Evolutionary conservation across 64 coral and sea anemone genomes (phyloP), one percentile per base, ranked within the genome.

Genomic region (Trachythela sp.): DNA sequence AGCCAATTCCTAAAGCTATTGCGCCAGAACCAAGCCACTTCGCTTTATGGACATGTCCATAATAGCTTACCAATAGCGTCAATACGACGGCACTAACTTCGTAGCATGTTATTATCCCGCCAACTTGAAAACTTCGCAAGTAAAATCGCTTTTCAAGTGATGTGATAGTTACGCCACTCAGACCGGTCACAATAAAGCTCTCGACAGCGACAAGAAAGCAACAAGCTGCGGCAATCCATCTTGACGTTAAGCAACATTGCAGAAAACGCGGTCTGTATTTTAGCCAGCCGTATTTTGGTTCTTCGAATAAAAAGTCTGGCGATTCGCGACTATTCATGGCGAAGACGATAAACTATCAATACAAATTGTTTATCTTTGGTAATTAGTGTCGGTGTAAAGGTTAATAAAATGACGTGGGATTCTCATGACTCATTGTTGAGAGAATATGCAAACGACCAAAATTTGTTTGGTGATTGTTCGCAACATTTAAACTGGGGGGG

Each of bases 11-110:
- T 20, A 99, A 36, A 33, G 94, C 56, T 22, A 94, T 86, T 18
- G 96, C 93, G 17, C 96, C 96, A 4, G 59, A 36, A 6, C 96
- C 96, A 15, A 99, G 70, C 96, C 96, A 99, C 80, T 94, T 99
- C 5, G 96, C 91, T 89, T 99, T 99, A 38, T 99, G 96, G 13
- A 88, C 80, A 89, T 99, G 96, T 10, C 96, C 96, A 27, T 89
- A 94, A 52, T 99, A 99, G 27, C 96, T 99, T 5, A 99, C 96
- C 4, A 99, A 9, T 0, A 99, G 85, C 0, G 96, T 91, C 93
- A 94, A 89, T 9, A 94, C 86, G 2, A 93, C 91, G 1, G 91
- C 88, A 0, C 93, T 83, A 26, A 99, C 89, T 36, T 99, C 96
- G 37, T 99, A 99, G 59, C 96, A 99, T 2, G 90, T 89, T 0